Evolutionary conservation across 2,113 vertebrate species (phyloP).

Genomic region (Apeltes quadracus): DNA sequence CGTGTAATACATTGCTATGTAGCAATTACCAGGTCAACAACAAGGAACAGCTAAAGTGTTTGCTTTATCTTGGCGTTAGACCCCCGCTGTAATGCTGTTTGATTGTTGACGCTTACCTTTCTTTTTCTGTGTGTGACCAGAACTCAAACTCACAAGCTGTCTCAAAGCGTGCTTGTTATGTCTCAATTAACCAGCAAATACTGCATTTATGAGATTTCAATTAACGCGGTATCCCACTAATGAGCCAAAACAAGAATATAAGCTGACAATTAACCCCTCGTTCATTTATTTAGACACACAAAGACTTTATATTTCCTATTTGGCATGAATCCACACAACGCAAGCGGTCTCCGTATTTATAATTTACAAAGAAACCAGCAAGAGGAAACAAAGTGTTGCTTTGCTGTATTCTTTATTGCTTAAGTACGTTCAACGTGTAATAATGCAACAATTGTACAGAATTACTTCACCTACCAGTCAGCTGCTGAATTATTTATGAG

Average conservation of each 20-base stretch:
- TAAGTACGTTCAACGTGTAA: conserved; percentile 31
- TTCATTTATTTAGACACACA: conserved; percentile 54
- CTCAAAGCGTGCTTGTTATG: conserved; percentile 34
- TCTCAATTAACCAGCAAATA: conserved; percentile 59
- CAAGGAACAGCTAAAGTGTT: neutral
- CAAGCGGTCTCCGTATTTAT: conserved; percentile 19
- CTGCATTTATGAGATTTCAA: conserved; percentile 60
- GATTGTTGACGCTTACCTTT: neutral
- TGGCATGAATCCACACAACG: conserved; percentile 43
- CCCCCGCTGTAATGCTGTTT: neutral
- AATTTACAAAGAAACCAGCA: conserved; percentile 8
- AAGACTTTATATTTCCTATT: conserved; percentile 53
- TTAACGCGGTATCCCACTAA: conserved; percentile 66
- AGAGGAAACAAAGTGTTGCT: conserved; percentile 23
- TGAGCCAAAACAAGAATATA: conserved; percentile 68
- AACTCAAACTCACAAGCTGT: conserved; percentile 24
- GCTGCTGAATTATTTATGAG: conserved; percentile 64
- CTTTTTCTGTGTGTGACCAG: conserved; percentile 6
- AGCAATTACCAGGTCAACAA: neutral
- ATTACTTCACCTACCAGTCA: conserved; percentile 18
- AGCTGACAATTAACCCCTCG: conserved; percentile 66
- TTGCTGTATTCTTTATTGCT: conserved; percentile 1
- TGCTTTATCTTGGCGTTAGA: conserved; percentile 1
- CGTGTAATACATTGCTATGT: neutral
- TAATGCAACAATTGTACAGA: conserved; percentile 42